Evolutionary conservation across 2,113 vertebrate species (phyloP), one percentile per base, ranked within the genome.

Genomic region (Entelurus aequoreus): DNA sequence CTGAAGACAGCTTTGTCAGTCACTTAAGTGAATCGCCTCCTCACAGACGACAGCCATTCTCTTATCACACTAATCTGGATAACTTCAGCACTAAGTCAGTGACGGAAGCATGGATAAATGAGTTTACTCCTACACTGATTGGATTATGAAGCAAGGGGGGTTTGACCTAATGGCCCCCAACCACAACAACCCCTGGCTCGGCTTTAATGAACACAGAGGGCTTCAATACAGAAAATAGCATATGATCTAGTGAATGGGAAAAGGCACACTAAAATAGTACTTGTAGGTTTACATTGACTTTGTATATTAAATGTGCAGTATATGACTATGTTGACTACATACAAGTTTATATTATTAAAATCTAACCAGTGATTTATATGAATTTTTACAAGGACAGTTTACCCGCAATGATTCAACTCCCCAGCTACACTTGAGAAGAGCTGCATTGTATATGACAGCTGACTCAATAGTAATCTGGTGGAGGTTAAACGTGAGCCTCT

Each of bases 11-110:
- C 56, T 66, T 76, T 65, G 81, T 83, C 81, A 83, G 77, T 86
- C 85, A 81, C 40, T 57, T 57, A 57, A 57, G 19, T 77, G 69
- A 60, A 55, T 55, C 65, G 53, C 81, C 75, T 80, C 71, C 72
- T 66, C 76, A 69, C 55, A 76, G 50, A 77, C 48, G 74, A 71
- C 72, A 72, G 73, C 67, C 68, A 65, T 60, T 72, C 66, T 74
- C 72, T 84, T 83, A 79, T 83, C 79, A 62, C 66, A 61, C 72
- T 85, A 86, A 89, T 89, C 85, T 65, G 48, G 79, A 86, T 84
- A 75, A 82, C 74, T 81, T 74, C 60, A 76, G 68, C 64, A 58
- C 66, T 8, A 68, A 71, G 48, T 76, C 81, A 36, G 72, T 72
- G 65, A 77, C 69, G 67, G 54, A 64, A 63, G 67, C 71, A 51